phyloP scores from a whole-genome alignment of 2,113 vertebrate species.

The Hippotragus niger region DNA sequence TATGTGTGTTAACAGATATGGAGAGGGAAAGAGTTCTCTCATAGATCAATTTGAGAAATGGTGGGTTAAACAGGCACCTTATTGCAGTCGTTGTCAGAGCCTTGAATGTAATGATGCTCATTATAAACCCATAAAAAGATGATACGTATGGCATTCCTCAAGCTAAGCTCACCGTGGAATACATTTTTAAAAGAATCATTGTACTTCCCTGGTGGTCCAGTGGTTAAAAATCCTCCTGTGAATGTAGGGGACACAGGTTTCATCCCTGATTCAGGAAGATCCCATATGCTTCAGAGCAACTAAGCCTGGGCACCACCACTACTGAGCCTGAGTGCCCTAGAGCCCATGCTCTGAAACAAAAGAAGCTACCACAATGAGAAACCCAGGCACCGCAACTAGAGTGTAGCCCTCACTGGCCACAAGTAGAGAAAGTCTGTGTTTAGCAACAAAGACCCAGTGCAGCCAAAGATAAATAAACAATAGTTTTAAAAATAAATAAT shows the following conservation, averaged over 20 bases:
- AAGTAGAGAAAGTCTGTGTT: background rate
- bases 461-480: background rate
- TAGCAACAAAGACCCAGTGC: background rate
- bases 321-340: background rate
- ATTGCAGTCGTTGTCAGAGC: background rate
- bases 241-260: background rate
- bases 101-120: fast-evolving
- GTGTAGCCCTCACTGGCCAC: background rate
- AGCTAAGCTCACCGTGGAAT: background rate
- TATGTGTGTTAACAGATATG: background rate
- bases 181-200: background rate
- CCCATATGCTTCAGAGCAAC: background rate
- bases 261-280: background rate
- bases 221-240: background rate
- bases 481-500: background rate
- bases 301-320: background rate
- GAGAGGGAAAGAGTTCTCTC: background rate
- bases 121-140: too few relatives aligned
- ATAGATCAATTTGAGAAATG: background rate
- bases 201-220: background rate
- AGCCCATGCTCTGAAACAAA: background rate
- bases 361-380: background rate
- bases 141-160: fast-evolving
- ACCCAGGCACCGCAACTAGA: fast-evolving
- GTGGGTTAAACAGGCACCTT: background rate